Conservation (phyloP, 2,113 vertebrate species). For the Hydropotes inermis region DNA sequence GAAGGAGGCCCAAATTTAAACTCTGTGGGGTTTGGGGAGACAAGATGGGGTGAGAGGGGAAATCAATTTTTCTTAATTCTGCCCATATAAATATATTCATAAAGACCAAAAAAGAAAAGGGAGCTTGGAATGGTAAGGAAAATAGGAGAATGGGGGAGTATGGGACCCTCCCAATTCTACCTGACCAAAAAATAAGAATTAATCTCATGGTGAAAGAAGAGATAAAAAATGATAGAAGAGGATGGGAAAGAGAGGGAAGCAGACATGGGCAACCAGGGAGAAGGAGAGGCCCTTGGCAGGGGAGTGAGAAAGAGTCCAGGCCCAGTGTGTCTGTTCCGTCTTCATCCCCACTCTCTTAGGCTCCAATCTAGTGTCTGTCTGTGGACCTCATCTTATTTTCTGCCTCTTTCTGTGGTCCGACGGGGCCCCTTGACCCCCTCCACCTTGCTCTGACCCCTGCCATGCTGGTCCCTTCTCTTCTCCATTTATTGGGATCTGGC, state of each 20-base stretch:
- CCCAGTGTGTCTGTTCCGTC: not conserved
- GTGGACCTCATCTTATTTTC: not conserved
- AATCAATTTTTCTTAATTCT: slow-evolving; percentile 84
- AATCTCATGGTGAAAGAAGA: slow-evolving; percentile 49
- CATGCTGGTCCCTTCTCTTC: not conserved
- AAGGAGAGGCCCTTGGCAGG: not conserved
- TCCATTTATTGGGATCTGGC: slow-evolving; percentile 77
- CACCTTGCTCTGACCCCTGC: not conserved
- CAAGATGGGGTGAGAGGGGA: slow-evolving; percentile 65
- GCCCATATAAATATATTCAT: slow-evolving; percentile 86
- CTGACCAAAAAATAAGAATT: slow-evolving; percentile 54
- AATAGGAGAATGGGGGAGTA: slow-evolving; percentile 29
- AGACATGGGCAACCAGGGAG: not conserved
- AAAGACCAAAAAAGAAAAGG: slow-evolving; percentile 73
- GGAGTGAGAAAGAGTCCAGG: not conserved
- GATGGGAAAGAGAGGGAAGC: slow-evolving; percentile 18
- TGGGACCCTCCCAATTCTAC: slow-evolving; percentile 48
- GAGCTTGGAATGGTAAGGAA: slow-evolving; percentile 59
- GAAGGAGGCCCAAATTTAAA: slow-evolving; percentile 71
- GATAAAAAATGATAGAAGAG: slow-evolving; percentile 51
- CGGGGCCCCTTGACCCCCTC: not conserved
- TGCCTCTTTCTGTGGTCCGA: not conserved
- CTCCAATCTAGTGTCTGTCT: not conserved
- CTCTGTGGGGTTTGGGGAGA: slow-evolving; percentile 67
- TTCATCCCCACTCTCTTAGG: not conserved